Conservation (phyloP, 2,888 invertebrate species). For the Emmelina monodactyla region DNA sequence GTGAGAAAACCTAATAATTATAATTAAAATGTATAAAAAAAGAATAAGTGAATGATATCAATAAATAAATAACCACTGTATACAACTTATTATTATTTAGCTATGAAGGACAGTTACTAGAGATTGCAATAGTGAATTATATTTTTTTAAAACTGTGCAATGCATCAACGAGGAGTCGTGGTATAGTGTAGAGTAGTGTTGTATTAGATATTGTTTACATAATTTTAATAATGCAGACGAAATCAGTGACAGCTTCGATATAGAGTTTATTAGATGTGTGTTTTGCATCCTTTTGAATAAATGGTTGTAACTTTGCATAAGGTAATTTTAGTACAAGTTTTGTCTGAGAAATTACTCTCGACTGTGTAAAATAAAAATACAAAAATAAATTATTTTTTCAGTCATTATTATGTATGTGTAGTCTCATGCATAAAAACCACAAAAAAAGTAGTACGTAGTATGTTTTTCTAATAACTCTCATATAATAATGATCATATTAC, state of each 20-base stretch:
- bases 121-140: constrained; percentile 59
- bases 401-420: constrained; percentile 27
- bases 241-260: constrained; percentile 37
- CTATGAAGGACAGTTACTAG: constrained; percentile 44
- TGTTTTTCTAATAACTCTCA: constrained; percentile 43
- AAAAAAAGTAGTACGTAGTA: constrained; percentile 41
- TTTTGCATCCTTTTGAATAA: constrained; percentile 33
- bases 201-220: constrained; percentile 24
- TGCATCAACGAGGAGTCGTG: constrained; percentile 19
- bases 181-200: constrained; percentile 22
- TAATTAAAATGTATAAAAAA: constrained; percentile 41
- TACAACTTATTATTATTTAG: constrained; percentile 40
- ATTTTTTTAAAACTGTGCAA: constrained; percentile 55
- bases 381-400: constrained; percentile 27
- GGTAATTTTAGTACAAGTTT: constrained; percentile 36
- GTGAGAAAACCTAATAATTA: constrained; percentile 34
- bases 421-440: constrained; percentile 29
- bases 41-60: constrained; percentile 48
- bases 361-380: constrained; percentile 1
- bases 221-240: constrained; percentile 29
- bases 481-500: constrained; percentile 42
- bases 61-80: constrained; percentile 36
- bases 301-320: constrained; percentile 41
- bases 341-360: constrained; percentile 20
- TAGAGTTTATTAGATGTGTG: constrained; percentile 38